phyloP scores from a whole-genome alignment of 2,797 vertebrate species.

The Vespertilio murinus region DNA sequence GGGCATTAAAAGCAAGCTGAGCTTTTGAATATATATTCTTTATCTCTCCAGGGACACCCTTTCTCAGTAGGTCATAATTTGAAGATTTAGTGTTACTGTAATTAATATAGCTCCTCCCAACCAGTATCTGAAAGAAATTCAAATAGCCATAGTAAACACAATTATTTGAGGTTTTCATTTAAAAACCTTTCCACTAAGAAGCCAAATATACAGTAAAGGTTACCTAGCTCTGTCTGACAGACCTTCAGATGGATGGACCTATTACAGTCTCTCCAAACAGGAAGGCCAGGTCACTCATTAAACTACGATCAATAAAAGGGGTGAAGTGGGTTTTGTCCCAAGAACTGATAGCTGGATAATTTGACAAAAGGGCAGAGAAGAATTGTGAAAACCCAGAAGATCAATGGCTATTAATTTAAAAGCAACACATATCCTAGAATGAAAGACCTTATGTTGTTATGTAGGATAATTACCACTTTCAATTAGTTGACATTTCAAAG shows the following conservation, averaged over 20 bases:
- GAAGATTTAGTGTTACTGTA: slow-evolving; percentile 30
- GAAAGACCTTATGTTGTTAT: slow-evolving; percentile 90
- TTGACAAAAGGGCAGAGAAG: slow-evolving; percentile 87
- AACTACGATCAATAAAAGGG: slow-evolving; percentile 89
- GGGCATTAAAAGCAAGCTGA: slow-evolving; percentile 20
- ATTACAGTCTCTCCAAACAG: slow-evolving; percentile 89
- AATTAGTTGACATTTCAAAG: slow-evolving; percentile 91
- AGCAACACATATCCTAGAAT: slow-evolving; percentile 90
- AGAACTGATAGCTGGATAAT: slow-evolving; percentile 92
- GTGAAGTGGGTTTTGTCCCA: slow-evolving; percentile 89
- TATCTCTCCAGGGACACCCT: neutral
- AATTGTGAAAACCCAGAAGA: slow-evolving; percentile 88
- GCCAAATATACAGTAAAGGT: slow-evolving; percentile 69
- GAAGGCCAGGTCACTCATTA: slow-evolving; percentile 89
- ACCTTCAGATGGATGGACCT: slow-evolving; percentile 86
- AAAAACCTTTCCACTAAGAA: slow-evolving; percentile 75
- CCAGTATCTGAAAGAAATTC: neutral
- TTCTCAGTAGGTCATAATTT: slow-evolving; percentile 38
- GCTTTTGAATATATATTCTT: slow-evolving; percentile 32
- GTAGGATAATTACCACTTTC: slow-evolving; percentile 93
- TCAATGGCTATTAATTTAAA: slow-evolving; percentile 96
- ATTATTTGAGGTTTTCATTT: slow-evolving; percentile 75
- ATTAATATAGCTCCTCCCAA: slow-evolving; percentile 33
- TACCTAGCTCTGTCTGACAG: slow-evolving; percentile 74
- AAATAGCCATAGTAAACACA: slow-evolving; percentile 48